Conservation (phyloP, 2,888 invertebrate species). For the Cosmia trapezina region DNA sequence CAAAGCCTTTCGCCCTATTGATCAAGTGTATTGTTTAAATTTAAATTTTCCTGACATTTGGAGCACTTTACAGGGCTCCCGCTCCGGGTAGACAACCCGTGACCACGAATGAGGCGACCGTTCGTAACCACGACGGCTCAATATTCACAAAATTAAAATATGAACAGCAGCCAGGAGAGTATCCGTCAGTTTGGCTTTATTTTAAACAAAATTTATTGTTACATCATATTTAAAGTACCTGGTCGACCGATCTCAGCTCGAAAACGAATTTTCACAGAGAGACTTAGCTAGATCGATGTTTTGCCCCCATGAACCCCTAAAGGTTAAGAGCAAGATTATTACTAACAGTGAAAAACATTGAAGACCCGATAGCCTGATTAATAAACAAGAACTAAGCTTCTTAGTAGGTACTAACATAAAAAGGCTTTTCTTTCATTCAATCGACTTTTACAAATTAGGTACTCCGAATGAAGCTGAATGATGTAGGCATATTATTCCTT, state of each 20-base stretch:
- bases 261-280: too few species aligned
- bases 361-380: slow-evolving; percentile 14
- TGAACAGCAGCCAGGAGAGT: slow-evolving; percentile 28
- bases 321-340: slow-evolving; percentile 5
- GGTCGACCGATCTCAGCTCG: too few species aligned
- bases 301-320: too few species aligned
- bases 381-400: slow-evolving; percentile 10
- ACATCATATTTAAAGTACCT: background rate
- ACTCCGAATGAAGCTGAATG: slow-evolving; percentile 26
- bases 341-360: background rate
- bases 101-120: slow-evolving; percentile 54
- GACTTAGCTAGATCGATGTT: too few species aligned
- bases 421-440: slow-evolving; percentile 25
- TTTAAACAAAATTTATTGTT: slow-evolving; percentile 35
- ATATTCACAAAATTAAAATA: slow-evolving; percentile 57
- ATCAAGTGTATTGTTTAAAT: slow-evolving; percentile 51
- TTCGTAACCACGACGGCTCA: slow-evolving; percentile 47
- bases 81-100: slow-evolving; percentile 50
- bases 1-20: slow-evolving; percentile 18
- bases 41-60: slow-evolving; percentile 50
- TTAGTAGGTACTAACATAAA: slow-evolving; percentile 34
- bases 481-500: slow-evolving; percentile 29
- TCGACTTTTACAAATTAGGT: slow-evolving; percentile 26
- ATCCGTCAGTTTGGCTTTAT: slow-evolving; percentile 40
- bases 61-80: slow-evolving; percentile 41